A percentile compares a stretch with the other conserved stretches of the same genome.
These are phyloP conservation scores for Sorex maritimensis DNA, from an alignment of 2,797 vertebrate genomes.

Conservation along the genomic window DNA sequence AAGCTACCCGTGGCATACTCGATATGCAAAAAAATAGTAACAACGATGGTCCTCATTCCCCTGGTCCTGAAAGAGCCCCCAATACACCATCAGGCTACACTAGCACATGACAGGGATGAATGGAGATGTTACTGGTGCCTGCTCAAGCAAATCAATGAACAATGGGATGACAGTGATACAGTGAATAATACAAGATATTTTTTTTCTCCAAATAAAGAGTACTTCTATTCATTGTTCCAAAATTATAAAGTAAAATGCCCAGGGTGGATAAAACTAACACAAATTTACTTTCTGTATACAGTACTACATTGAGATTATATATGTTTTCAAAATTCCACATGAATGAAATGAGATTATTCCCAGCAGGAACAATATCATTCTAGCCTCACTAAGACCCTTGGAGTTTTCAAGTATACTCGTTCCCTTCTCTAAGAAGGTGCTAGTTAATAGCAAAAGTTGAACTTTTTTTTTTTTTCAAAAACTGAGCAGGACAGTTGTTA, in stretches of 20 bases:
- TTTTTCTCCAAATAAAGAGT: no score
- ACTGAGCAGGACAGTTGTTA: background rate
- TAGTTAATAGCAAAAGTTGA: background rate
- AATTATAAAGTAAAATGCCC: constrained; percentile 75
- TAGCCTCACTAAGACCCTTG: background rate
- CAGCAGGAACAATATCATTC: background rate
- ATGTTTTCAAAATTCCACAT: constrained; percentile 56
- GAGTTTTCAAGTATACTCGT: constrained; percentile 1
- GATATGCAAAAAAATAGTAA: no score
- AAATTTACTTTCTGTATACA: background rate
- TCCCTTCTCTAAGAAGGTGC: constrained; percentile 15
- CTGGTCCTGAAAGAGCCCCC: no score
- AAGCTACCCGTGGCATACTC: no score
- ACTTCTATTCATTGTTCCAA: constrained; percentile 64
- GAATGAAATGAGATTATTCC: background rate
- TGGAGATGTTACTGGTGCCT: no score
- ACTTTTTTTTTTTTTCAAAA: background rate
- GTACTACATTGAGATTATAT: background rate
- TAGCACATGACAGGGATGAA: no score
- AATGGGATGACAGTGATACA: background rate
- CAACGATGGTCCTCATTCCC: no score
- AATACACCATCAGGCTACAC: no score
- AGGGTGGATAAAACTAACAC: background rate
- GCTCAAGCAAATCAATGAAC: no score
- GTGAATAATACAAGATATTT: constrained; percentile 35